Evolutionary conservation across 2,797 vertebrate species (phyloP).

Genomic region (Coregonus suidteri): DNA sequence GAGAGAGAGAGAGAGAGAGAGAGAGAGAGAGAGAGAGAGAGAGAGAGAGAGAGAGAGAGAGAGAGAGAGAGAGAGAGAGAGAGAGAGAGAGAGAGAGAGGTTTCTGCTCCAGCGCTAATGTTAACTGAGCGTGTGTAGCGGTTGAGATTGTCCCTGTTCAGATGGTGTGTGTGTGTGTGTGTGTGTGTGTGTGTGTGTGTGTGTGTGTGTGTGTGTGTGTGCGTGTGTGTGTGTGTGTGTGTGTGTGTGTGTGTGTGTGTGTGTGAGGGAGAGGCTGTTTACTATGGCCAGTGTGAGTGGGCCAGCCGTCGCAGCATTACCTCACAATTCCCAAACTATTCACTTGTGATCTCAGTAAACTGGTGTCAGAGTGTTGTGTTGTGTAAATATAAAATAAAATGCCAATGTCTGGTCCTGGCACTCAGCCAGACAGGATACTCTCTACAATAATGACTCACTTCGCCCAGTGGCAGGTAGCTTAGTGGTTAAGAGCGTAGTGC

Average conservation of each 20-base stretch:
- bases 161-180: slow-evolving; percentile 6
- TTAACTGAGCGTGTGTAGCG: slow-evolving; percentile 24
- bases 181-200: background rate
- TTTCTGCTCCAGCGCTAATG: slow-evolving; percentile 31
- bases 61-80: no score
- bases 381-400: slow-evolving; percentile 57
- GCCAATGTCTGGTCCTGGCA: slow-evolving; percentile 32
- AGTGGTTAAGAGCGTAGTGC: no score
- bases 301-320: slow-evolving; percentile 35
- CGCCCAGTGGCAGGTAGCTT: background rate
- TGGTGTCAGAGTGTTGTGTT: slow-evolving; percentile 56
- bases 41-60: no score
- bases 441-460: background rate
- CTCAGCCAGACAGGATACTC: slow-evolving; percentile 9
- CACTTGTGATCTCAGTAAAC: slow-evolving; percentile 63
- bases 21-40: no score
- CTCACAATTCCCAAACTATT: slow-evolving; percentile 59
- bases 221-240: slow-evolving; percentile 4
- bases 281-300: slow-evolving; percentile 29
- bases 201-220: slow-evolving; percentile 16
- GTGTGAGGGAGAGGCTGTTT: slow-evolving; percentile 29
- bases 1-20: no score
- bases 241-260: slow-evolving; percentile 8
- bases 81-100: no score
- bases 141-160: background rate